Percentiles rank a stretch among this genome's conserved stretches.
phyloP scores from a whole-genome alignment of 2,797 vertebrate species.

The Eupleurogrammus muticus region DNA sequence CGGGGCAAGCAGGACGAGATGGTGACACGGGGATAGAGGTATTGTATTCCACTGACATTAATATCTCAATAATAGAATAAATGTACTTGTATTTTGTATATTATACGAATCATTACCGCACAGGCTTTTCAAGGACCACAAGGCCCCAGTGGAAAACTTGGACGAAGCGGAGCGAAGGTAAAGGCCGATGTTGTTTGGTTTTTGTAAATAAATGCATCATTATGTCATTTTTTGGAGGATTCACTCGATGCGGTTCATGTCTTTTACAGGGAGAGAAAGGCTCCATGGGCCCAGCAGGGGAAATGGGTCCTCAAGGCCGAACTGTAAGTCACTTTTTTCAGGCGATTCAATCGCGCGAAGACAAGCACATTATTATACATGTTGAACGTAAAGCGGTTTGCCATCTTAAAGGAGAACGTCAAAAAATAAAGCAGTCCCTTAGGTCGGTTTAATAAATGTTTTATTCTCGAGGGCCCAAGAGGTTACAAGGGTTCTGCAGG shows the following conservation, averaged over 20 bases:
- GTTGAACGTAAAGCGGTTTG: slow-evolving; percentile 61
- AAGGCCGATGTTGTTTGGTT: slow-evolving; percentile 15
- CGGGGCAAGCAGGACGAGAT: slow-evolving; percentile 84
- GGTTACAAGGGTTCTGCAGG: slow-evolving; percentile 85
- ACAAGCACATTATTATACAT: slow-evolving; percentile 46
- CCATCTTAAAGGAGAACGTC: slow-evolving; percentile 53
- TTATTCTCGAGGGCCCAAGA: slow-evolving; percentile 76
- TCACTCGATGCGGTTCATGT: slow-evolving; percentile 39
- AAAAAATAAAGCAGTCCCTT: slow-evolving; percentile 65
- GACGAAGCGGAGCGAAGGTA: slow-evolving; percentile 82
- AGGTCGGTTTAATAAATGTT: slow-evolving; percentile 75
- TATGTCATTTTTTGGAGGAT: slow-evolving; percentile 42
- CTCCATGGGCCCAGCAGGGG: slow-evolving; percentile 76
- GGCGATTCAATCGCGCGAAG: slow-evolving; percentile 33
- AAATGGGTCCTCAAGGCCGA: slow-evolving; percentile 85
- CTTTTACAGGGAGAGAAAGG: slow-evolving; percentile 86
- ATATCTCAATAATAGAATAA: neutral
- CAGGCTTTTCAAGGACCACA: slow-evolving; percentile 89
- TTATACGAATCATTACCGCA: slow-evolving; percentile 11
- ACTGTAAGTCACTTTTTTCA: slow-evolving; percentile 81
- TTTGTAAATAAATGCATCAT: slow-evolving; percentile 27
- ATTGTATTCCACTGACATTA: slow-evolving; percentile 34
- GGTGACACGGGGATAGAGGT: slow-evolving; percentile 87
- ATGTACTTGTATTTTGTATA: neutral
- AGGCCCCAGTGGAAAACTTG: slow-evolving; percentile 78